These are phyloP conservation scores for Phorcus lineatus DNA, from an alignment of 2,888 invertebrate genomes.

Conservation along the genomic window DNA sequence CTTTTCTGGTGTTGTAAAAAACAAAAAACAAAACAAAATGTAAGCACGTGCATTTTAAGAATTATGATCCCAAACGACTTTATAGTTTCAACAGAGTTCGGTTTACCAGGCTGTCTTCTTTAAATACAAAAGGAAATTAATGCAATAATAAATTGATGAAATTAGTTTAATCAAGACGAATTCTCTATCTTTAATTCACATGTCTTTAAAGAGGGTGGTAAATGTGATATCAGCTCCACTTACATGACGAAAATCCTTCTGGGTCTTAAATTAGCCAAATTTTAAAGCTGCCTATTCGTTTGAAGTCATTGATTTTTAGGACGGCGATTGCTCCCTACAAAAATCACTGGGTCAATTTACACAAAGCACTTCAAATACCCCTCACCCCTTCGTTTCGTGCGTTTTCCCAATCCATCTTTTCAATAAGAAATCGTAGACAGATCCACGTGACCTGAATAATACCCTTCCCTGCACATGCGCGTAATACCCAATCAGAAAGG, in stretches of 20 bases:
- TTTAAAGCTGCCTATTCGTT: not conserved
- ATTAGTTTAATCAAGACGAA: not conserved
- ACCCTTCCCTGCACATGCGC: conserved; percentile 10
- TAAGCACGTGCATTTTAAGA: too few relatives aligned
- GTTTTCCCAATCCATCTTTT: conserved; percentile 19
- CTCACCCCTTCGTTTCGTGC: conserved; percentile 15
- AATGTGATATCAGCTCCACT: not conserved
- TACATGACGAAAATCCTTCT: not conserved
- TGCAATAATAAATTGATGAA: not conserved
- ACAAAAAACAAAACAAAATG: too few relatives aligned
- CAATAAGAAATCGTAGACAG: conserved; percentile 22
- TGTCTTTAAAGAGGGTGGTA: not conserved
- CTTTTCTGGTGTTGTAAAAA: too few relatives aligned
- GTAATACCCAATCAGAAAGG: conserved; percentile 11
- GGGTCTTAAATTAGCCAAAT: not conserved
- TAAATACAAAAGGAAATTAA: not conserved
- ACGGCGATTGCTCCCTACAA: not conserved
- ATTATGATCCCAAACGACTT: too few relatives aligned
- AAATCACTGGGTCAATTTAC: not conserved
- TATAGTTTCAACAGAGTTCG: too few relatives aligned
- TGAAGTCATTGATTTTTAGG: conserved; percentile 8
- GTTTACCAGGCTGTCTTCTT: too few relatives aligned
- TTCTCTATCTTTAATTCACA: not conserved
- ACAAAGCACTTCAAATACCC: conserved; percentile 17
- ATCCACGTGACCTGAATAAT: conserved; percentile 10